Conservation (phyloP, 2,888 invertebrate genomes). For the Asteroscopus sphinx region DNA sequence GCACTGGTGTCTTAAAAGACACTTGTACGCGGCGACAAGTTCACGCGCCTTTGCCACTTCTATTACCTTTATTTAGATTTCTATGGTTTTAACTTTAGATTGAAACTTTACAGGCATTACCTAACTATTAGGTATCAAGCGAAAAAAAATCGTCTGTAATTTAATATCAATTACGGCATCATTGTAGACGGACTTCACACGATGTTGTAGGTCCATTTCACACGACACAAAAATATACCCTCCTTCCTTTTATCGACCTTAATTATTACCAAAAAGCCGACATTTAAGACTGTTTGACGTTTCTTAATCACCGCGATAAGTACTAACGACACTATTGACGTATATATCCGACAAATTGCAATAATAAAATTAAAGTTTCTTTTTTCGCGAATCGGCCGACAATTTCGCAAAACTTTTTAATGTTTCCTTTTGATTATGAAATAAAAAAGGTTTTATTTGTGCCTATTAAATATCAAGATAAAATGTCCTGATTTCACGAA, state of each 20-base stretch:
- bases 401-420: constrained; percentile 56
- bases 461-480: constrained; percentile 29
- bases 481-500: constrained; percentile 19
- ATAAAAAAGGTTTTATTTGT: constrained; percentile 55
- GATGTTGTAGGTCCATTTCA: constrained; percentile 54
- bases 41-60: too few species aligned
- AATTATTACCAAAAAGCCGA: constrained; percentile 55
- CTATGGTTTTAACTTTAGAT: too few species aligned
- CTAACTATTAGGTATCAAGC: too few species aligned
- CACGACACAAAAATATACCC: constrained; percentile 58
- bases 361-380: constrained; percentile 55
- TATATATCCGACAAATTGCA: constrained; percentile 65
- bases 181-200: constrained; percentile 42
- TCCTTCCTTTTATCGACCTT: constrained; percentile 50
- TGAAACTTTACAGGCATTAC: too few species aligned
- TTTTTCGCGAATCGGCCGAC: constrained; percentile 50
- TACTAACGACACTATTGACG: constrained; percentile 62
- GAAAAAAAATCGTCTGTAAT: not conserved
- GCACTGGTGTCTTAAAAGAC: too few species aligned
- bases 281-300: constrained; percentile 59
- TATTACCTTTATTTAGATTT: too few species aligned
- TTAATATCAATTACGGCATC: constrained; percentile 6
- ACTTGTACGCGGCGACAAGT: too few species aligned
- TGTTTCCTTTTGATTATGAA: constrained; percentile 62
- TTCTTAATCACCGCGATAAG: constrained; percentile 64